A percentile compares a stretch with the other conserved stretches of the same genome.
Conservation (phyloP, 2,113 vertebrate genomes). For the Eulemur rufifrons region DNA sequence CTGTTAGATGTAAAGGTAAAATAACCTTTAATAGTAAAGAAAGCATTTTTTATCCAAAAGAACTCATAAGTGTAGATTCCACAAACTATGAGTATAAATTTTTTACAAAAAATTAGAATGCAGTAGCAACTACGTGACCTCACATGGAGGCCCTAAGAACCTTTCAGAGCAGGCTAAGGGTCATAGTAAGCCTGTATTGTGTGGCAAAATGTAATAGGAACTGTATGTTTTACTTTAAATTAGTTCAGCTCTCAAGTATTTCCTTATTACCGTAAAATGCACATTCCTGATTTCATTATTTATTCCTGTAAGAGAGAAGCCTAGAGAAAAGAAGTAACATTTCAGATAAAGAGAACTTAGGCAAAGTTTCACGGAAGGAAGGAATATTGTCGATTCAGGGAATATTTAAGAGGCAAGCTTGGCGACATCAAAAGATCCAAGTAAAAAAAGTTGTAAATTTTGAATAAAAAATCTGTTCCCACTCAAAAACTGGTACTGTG, state of each 20-base stretch:
- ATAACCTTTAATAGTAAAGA: not conserved
- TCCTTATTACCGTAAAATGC: not conserved
- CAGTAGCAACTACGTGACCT: not conserved
- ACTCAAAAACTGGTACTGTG: not conserved
- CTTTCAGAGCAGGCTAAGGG: not conserved
- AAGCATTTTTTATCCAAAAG: not conserved
- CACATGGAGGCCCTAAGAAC: not conserved
- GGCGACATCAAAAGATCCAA: not conserved
- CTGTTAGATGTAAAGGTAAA: not conserved
- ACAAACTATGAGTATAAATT: not conserved
- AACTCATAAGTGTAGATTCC: not conserved
- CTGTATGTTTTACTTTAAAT: not conserved
- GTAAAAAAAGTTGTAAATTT: not conserved
- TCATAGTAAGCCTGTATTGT: accelerated
- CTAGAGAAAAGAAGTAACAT: not conserved
- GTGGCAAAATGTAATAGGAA: not conserved
- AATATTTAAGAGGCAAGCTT: not conserved
- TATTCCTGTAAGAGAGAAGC: not conserved
- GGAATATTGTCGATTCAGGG: not conserved
- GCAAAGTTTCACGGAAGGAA: not conserved
- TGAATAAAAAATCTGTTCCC: not conserved
- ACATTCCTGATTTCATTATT: not conserved
- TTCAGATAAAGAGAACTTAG: not conserved
- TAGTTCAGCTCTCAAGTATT: not conserved
- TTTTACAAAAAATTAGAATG: not conserved